Evolutionary conservation across 2,113 vertebrate genomes (phyloP).

Genomic region (Aldabrachelys gigantea): DNA sequence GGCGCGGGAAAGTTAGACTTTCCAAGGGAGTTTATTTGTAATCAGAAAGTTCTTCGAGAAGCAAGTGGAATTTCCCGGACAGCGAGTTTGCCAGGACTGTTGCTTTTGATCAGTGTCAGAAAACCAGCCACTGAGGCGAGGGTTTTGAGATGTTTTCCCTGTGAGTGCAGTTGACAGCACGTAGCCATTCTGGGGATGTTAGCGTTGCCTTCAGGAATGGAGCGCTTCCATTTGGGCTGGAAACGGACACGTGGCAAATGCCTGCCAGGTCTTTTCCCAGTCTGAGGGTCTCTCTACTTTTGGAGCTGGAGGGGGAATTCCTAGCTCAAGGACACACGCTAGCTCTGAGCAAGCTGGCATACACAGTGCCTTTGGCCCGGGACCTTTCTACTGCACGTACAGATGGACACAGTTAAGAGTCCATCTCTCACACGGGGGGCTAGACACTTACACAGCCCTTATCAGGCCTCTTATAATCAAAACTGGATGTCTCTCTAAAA

Average conservation of each 20-base stretch:
- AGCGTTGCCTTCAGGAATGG: no score
- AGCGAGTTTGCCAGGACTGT: background rate
- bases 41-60: background rate
- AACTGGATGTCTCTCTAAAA: background rate
- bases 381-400: background rate
- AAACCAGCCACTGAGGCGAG: background rate
- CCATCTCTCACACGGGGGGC: background rate
- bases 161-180: no score
- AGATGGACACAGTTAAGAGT: background rate
- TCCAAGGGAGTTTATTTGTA: background rate
- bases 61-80: background rate
- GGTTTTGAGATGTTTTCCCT: no score
- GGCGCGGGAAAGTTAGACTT: background rate
- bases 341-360: background rate
- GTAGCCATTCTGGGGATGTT: no score
- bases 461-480: background rate
- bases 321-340: background rate
- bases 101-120: background rate
- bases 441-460: background rate
- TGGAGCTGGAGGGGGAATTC: background rate
- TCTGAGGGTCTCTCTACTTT: no score
- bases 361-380: background rate
- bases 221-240: no score
- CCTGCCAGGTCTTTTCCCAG: no score
- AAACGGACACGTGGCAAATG: no score